These are phyloP conservation scores for Grammomys dolichurus DNA, from an alignment of 2,113 vertebrate genomes.

Conservation along the genomic window DNA sequence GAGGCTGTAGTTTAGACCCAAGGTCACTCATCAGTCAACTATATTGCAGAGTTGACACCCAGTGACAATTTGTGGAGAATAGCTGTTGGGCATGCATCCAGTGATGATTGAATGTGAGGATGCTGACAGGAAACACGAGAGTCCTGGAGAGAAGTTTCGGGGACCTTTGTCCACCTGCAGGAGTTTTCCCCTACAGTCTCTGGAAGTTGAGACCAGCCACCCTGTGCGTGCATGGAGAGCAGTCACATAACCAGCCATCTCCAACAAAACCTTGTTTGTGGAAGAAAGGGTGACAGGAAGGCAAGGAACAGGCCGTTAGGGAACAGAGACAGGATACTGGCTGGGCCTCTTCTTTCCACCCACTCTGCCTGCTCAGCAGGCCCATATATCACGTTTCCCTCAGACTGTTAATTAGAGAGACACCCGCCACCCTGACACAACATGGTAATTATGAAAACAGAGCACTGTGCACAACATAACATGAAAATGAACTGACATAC, in stretches of 20 bases:
- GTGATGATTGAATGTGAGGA: not conserved
- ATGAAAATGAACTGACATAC: constrained; percentile 83
- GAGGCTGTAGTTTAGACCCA: not conserved
- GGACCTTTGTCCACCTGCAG: not conserved
- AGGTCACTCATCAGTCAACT: not conserved
- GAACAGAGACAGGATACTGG: constrained; percentile 68
- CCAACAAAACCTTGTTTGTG: constrained; percentile 30
- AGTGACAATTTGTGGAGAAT: not conserved
- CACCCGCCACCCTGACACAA: constrained; percentile 74
- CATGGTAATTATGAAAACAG: constrained; percentile 82
- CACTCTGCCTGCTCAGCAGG: constrained; percentile 75
- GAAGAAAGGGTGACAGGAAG: constrained; percentile 77
- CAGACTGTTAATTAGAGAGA: constrained; percentile 85
- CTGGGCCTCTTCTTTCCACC: constrained; percentile 53
- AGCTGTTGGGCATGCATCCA: too few relatives aligned
- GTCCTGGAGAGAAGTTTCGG: not conserved
- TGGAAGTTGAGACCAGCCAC: not conserved
- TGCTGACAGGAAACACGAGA: too few relatives aligned
- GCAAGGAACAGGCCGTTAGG: constrained; percentile 78
- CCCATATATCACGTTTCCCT: constrained; percentile 75
- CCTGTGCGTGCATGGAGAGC: not conserved
- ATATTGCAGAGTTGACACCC: not conserved
- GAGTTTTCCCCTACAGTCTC: not conserved
- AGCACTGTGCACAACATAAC: constrained; percentile 73
- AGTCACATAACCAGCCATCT: constrained; percentile 53